These are phyloP conservation scores for Helobdella robusta DNA, from an alignment of 2,888 invertebrate genomes.

Conservation along the genomic window DNA sequence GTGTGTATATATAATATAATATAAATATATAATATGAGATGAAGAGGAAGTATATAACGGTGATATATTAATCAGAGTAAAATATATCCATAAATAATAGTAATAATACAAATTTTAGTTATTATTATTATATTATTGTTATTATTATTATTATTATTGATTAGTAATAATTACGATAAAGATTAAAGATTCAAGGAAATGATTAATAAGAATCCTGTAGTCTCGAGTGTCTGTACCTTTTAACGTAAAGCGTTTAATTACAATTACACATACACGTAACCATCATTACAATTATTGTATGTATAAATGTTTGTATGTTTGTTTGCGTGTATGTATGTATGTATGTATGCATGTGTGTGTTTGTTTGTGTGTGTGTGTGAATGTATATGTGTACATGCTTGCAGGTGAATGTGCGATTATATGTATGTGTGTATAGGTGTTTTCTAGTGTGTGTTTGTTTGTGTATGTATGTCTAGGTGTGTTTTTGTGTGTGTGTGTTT, in stretches of 20 bases:
- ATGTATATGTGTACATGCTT: not conserved
- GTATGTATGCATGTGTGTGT: conserved; percentile 3
- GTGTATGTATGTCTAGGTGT: not conserved
- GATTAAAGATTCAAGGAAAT: no score
- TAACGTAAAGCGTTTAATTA: not conserved
- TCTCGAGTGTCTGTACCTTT: no score
- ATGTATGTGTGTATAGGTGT: not conserved
- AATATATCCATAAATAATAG: no score
- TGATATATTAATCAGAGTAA: no score
- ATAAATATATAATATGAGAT: not conserved
- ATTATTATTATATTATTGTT: no score
- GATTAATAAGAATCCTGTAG: no score
- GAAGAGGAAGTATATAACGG: not conserved
- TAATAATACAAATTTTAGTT: no score
- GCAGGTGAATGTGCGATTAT: not conserved
- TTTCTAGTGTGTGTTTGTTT: not conserved
- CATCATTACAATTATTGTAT: not conserved
- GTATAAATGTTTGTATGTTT: not conserved
- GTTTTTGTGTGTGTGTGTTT: not conserved
- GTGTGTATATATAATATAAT: not conserved
- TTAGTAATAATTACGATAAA: no score
- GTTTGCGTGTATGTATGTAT: not conserved
- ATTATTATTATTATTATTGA: no score
- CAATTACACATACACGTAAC: not conserved
- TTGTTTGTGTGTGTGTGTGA: not conserved